Base-by-base conservation (phyloP, 30 jellyfish, hydroid and myxozoan genomes). In the Aurelia sp. region DNA sequence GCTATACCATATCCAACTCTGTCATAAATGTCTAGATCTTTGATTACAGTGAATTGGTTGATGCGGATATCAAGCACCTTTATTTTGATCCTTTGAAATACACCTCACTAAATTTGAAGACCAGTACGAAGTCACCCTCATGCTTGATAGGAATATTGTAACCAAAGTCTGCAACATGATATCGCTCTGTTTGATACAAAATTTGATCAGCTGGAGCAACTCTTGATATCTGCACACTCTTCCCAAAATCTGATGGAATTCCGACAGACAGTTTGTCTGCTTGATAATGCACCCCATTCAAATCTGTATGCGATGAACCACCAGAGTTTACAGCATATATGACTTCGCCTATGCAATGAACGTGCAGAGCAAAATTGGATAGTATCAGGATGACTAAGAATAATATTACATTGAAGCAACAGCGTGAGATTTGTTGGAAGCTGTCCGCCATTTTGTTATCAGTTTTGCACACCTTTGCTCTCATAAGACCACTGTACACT, bases 161-260 rank as follows among this genome's bases (percentile, higher is more conserved):
- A 15, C 98, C 98, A 71, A 93, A 93, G 69, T 93, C 98, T 48
- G 98, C 98, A 22, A 84, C 97, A 72, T 93, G 98, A 70, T 93
- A 93, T 20, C 97, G 75, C 69, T 93, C 98, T 15, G 98, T 93
- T 76, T 93, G 98, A 73, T 93, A 93, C 13, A 93, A 84, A 44
- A 93, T 83, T 59, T 93, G 98, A 59, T 93, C 98, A 4, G 98
- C 88, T 38, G 97, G 91, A 4, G 98, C 96, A 3, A 86, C 98
- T 57, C 98, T 70, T 31, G 84, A 96, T 47, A 93, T 77, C 73
- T 88, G 93, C 19, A 88, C 84, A 55, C 82, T 74, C 74, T 88
- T 88, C 40, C 98, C 98, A 76, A 22, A 88, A 77, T 93, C 98
- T 3, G 98, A 93, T 50, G 97, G 61, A 65, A 97, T 86, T 93